Evolutionary conservation across 2,113 vertebrate species (phyloP).

Genomic region (Perognathus longimembris): DNA sequence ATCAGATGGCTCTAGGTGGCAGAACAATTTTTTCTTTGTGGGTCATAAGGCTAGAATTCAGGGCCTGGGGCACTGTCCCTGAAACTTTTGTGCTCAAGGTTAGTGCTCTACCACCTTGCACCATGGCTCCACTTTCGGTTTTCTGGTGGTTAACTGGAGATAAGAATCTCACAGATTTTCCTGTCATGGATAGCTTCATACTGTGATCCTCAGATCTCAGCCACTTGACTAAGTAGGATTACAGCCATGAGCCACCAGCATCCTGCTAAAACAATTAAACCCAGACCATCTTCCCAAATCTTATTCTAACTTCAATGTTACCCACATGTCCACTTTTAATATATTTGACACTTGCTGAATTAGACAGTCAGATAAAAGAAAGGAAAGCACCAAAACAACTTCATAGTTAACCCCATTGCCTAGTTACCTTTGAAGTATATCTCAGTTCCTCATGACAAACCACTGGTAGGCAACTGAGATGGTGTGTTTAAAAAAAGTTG

Average conservation of each 20-base stretch:
- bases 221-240: too few relatives aligned
- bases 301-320: background rate
- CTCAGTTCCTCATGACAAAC: slow-evolving; percentile 28
- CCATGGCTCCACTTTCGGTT: too few relatives aligned
- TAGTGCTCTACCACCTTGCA: too few relatives aligned
- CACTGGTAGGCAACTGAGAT: background rate
- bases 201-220: too few relatives aligned
- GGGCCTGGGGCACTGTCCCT: too few relatives aligned
- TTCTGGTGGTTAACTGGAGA: too few relatives aligned
- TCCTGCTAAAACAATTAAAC: background rate
- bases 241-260: too few relatives aligned
- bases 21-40: background rate
- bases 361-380: slow-evolving; percentile 34
- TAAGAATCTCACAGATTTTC: too few relatives aligned
- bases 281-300: background rate
- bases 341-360: background rate
- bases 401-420: background rate
- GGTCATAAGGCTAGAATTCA: too few relatives aligned
- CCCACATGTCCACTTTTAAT: background rate
- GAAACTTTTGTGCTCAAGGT: too few relatives aligned
- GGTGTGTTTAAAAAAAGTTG: background rate
- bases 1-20: background rate
- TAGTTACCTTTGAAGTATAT: slow-evolving; percentile 21
- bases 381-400: slow-evolving; percentile 7
- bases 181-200: too few relatives aligned